phyloP scores from a whole-genome alignment of 2,797 vertebrate genomes.

The Nothura maculosa region DNA sequence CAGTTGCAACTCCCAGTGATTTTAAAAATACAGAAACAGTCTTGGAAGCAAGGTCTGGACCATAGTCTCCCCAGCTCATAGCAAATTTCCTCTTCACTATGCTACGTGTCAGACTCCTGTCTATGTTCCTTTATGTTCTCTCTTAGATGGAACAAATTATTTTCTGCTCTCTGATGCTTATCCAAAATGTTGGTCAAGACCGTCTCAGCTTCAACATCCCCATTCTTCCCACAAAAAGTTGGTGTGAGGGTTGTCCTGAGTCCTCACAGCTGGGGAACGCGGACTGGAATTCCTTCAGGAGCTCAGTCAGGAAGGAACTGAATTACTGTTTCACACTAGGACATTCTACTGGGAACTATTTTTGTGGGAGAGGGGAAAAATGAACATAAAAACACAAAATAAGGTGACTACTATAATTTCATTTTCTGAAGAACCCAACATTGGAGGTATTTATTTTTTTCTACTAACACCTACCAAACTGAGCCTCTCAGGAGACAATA shows the following conservation, averaged over 20 bases:
- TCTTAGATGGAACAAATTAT: background rate
- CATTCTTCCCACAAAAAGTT: background rate
- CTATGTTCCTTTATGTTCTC: background rate
- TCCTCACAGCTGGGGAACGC: background rate
- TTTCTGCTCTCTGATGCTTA: accelerated
- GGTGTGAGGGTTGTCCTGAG: background rate
- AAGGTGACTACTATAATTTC: background rate
- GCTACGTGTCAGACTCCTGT: background rate
- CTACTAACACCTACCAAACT: conserved; percentile 41
- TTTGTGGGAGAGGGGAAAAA: background rate
- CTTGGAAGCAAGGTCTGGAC: background rate
- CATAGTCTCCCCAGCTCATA: background rate
- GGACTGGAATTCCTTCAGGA: background rate
- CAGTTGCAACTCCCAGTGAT: background rate
- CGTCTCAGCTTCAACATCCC: background rate
- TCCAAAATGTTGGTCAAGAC: background rate
- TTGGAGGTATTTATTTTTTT: background rate
- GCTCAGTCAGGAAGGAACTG: background rate
- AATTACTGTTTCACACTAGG: background rate
- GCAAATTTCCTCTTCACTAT: background rate
- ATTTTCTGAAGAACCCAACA: background rate
- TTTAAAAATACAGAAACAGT: background rate
- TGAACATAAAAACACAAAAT: background rate
- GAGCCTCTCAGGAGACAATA: background rate
- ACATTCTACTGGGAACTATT: background rate